phyloP scores from a whole-genome alignment of 2,797 vertebrate species.

The Setipinna tenuifilis region DNA sequence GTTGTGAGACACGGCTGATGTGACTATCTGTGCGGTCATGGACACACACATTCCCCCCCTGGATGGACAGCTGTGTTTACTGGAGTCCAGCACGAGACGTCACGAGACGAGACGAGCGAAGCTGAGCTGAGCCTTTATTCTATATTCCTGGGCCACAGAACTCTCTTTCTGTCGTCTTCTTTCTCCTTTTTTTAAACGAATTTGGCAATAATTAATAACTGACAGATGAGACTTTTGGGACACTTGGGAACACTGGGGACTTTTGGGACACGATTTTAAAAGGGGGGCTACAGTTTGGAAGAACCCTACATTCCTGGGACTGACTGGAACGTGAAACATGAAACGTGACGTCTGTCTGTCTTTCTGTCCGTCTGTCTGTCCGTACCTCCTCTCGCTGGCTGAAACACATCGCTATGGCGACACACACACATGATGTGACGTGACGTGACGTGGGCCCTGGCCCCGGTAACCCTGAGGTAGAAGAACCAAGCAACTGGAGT shows the following conservation, averaged over 20 bases:
- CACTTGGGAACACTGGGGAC: background rate
- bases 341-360: slow-evolving; percentile 56
- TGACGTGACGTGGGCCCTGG: too few relatives aligned
- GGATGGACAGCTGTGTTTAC: slow-evolving; percentile 20
- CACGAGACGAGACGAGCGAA: slow-evolving; percentile 44
- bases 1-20: background rate
- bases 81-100: slow-evolving; percentile 20
- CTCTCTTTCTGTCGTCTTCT: slow-evolving; percentile 34
- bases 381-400: slow-evolving; percentile 59
- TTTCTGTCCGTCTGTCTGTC: slow-evolving; percentile 72
- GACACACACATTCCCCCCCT: background rate
- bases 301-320: slow-evolving; percentile 66
- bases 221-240: background rate
- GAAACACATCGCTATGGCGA: background rate
- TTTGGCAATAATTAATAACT: slow-evolving; percentile 73
- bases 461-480: slow-evolving; percentile 19
- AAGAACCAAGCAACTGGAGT: slow-evolving; percentile 24
- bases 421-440: slow-evolving; percentile 43
- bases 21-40: background rate
- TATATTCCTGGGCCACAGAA: slow-evolving; percentile 32
- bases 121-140: slow-evolving; percentile 48
- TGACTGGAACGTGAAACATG: slow-evolving; percentile 46
- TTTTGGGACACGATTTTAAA: too few relatives aligned
- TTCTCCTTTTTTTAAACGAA: slow-evolving; percentile 45
- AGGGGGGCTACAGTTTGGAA: slow-evolving; percentile 24